Base-by-base conservation (phyloP, 2,888 invertebrate genomes). In the Tryphoninae sp. region DNA sequence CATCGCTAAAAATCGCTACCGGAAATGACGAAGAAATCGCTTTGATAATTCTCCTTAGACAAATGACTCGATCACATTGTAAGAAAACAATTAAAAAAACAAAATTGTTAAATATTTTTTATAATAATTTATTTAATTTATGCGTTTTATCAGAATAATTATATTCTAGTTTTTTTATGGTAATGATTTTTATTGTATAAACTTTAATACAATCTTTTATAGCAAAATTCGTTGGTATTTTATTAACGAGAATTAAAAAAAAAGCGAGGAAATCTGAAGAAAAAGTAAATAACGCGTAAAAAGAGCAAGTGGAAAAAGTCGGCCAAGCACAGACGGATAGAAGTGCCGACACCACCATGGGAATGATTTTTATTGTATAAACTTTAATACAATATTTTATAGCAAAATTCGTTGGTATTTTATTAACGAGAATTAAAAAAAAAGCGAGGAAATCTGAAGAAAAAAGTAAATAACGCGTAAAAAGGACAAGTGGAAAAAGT, bases 321-420 rank as follows among this genome's bases (percentile, higher is more conserved):
- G 65, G 2, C 33, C 9, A 9, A 45, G 59, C 23, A 3, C 64
- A 26, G 19, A 42, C 16, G 13, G 33, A 1, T 49, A n/a, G 13
- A 9, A 49, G 53, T n/a, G n/a, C n/a, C 68, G 33, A 64, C 51
- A 67, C 53, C 65, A 80, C 40, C 69, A 64, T 19, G 19, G 19
- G 19, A 19, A 19, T 61, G 23, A 23, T 61, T 16, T 16, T 23
- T 11, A n/a, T 16, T 61, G 19, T 19, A 19, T 19, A 19, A 19
- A 19, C 19, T 19, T 19, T 19, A 19, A 19, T 19, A 19, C 19
- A 19, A 19, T 19, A 19, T 19, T 19, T 19, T 1, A 19, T 19
- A 19, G 19, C 19, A 19, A 19, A 19, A 33, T 33, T 33, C 33
- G 33, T 33, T 6, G 33, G 1, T 33, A 6, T 33, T 4, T 33